Percentiles rank a stretch among this genome's conserved stretches.
Conservation (phyloP, 37 sponge, comb jelly and placozoan species). For the Sycon ciliatum region DNA sequence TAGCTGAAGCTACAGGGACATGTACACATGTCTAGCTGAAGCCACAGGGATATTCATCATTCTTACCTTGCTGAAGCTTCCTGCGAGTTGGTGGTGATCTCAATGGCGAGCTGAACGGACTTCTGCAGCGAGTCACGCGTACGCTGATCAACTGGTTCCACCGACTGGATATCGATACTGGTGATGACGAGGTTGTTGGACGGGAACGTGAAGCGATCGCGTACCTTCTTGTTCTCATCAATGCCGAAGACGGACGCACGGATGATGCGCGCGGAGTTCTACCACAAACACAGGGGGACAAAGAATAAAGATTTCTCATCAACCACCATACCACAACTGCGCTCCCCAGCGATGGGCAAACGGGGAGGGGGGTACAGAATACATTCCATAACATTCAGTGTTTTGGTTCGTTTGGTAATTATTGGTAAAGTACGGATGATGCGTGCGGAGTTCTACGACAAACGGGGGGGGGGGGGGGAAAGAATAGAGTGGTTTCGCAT, state of each 20-base stretch:
- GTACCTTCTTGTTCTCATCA: conserved; percentile 85
- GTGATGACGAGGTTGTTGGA: conserved; percentile 91
- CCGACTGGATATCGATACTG: conserved; percentile 98
- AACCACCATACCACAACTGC: too few species aligned
- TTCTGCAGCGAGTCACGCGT: conserved; percentile 99
- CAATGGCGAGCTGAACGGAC: conserved; percentile 97
- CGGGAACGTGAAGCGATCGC: conserved; percentile 76
- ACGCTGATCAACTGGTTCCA: conserved; percentile 98
- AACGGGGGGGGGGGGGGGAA: neutral
- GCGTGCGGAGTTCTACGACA: conserved; percentile 83
- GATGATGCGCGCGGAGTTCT: conserved; percentile 99
- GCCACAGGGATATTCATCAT: neutral
- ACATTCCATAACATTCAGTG: too few species aligned
- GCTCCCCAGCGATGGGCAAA: neutral
- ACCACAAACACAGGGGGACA: neutral
- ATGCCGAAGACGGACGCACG: conserved; percentile 94
- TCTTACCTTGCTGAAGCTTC: conserved; percentile 91
- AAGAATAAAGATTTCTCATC: neutral
- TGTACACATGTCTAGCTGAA: neutral
- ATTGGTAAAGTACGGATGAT: conserved; percentile 95
- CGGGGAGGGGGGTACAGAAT: too few species aligned
- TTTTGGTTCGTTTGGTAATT: too few species aligned
- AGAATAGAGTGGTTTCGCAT: too few species aligned
- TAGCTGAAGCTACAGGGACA: neutral
- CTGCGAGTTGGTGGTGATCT: conserved; percentile 98